Conservation (phyloP, 2,888 invertebrate species). For the Volucella zonaria region DNA sequence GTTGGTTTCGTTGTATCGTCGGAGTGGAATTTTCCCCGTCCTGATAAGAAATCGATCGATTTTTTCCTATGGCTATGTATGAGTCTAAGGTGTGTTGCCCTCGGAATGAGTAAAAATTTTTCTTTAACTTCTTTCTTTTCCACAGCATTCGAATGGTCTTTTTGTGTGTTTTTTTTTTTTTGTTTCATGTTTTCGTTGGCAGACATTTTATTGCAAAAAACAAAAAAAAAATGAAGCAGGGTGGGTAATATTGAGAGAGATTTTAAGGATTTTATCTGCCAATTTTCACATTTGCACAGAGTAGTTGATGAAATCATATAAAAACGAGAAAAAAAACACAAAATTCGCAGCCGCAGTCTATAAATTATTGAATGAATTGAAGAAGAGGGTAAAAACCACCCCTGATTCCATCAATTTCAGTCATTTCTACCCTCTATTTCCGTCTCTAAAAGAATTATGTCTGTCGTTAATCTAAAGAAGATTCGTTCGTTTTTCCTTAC, state of each 20-base stretch:
- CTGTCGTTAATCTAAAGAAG: conserved; percentile 37
- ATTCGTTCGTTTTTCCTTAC: conserved; percentile 50
- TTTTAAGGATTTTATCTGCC: not conserved
- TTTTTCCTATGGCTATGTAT: conserved; percentile 79
- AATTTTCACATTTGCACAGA: not conserved
- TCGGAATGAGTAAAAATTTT: conserved; percentile 74
- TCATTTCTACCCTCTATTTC: not conserved
- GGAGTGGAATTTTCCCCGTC: conserved; percentile 69
- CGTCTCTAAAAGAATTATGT: conserved; percentile 33
- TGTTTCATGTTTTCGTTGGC: not conserved
- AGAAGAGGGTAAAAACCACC: conserved; percentile 20
- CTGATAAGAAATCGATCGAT: conserved; percentile 76
- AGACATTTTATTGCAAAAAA: not conserved
- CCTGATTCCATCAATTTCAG: not conserved
- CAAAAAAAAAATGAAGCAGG: not conserved
- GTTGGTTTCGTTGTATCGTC: conserved; percentile 67
- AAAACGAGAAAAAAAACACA: not conserved
- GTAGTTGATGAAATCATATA: not conserved
- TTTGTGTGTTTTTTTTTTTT: conserved; percentile 1
- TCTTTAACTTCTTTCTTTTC: conserved; percentile 22
- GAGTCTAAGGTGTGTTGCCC: conserved; percentile 82
- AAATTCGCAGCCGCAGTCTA: conserved; percentile 8
- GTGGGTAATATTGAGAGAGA: not conserved
- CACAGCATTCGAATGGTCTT: not conserved
- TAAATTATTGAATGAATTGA: not conserved